Base-by-base conservation (phyloP, 2,797 vertebrate genomes). In the Molossus alvarezi region DNA sequence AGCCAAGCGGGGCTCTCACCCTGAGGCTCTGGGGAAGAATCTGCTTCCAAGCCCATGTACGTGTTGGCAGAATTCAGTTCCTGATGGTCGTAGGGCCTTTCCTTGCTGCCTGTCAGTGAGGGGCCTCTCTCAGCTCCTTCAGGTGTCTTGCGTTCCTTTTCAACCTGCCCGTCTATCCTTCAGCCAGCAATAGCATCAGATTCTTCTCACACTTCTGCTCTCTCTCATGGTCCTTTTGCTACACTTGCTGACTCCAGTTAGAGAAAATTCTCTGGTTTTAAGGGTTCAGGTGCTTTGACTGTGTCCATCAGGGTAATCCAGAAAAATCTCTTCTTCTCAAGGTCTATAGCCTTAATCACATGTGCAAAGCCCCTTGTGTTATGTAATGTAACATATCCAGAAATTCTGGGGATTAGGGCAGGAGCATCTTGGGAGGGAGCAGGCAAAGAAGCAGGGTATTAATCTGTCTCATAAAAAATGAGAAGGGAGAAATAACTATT, bases 231-330 rank as follows among this genome's bases (percentile, higher is more conserved):
- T 69, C 14, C 18, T 33, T 67, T 2, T 45, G 37, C 58, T 14
- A 55, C 3, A 45, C 48, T 62, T 64, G 91, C 27, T 82, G 29
- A 90, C 17, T 92, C 7, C 17, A 48, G 6, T 20, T 1, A 7
- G 81, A 65, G 86, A 76, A 95, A 81, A 29, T 76, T 41, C 14
- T 81, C 27, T 80, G 37, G 80, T 84, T 84, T 88, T 60, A 84
- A 80, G 9, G 12, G 17, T 37, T 48, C 37, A 29, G 33, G 10
- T 86, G 20, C 20, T 81, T 72, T 89, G 45, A 64, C 15, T 37
- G 33, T 27, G 23, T 82, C n/a, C 21, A n/a, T 20, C 21, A 65
- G 8, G 20, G 62, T 64, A 81, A 96, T 84, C 29, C 21, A 75
- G 45, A 69, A 84, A 84, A 91, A 55, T 33, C 29, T 79, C 41